Evolutionary conservation across 2,888 invertebrate genomes (phyloP), one percentile per base, ranked within the genome.

Genomic region (Patella caerulea): DNA sequence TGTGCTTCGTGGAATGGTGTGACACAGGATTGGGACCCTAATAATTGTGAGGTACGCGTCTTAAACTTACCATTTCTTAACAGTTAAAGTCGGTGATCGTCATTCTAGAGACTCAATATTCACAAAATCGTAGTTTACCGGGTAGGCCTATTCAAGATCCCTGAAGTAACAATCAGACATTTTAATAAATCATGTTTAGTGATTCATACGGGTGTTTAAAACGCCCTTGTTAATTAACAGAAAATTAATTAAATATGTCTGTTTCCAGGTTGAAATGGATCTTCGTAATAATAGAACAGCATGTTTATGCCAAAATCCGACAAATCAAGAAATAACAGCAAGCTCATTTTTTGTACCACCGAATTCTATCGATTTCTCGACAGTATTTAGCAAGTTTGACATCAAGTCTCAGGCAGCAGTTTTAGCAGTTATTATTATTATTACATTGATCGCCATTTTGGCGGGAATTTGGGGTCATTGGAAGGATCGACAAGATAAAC

Each of bases 291-390:
- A 71, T 17, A 54, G 73, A 34, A 72, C 78, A 24, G 72, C 29
- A 15, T 80, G 80, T 34, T 72, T 52, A 12, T 80, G 80, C 29
- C 65, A 69, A 45, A 56, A 72, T 17, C 24, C 45, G 3, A 69
- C 73, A 14, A 70, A 65, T 24, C 65, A 80, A 19, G n/a, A 76
- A n/a, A 72, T 78, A 34, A 73, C 55, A 45, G 77, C 83, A 5
- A 82, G 85, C 17, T 89, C 91, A 34, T 90, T 91, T 76, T 84
- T 83, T 59, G 86, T 91, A 0, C 86, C 89, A 69, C 90, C 90
- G 2, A 92, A 92, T 83, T 85, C 88, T 9, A 89, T 92, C 9
- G 88, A 92, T 85, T 92, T 92, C 84, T 83, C 84, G 52, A 89
- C 87, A 24, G 90, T 92, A 4, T 91, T 91, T 77, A 86, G 86